These are phyloP conservation scores for Sminthopsis crassicaudata DNA, from an alignment of 2,113 vertebrate species.

Conservation along the genomic window DNA sequence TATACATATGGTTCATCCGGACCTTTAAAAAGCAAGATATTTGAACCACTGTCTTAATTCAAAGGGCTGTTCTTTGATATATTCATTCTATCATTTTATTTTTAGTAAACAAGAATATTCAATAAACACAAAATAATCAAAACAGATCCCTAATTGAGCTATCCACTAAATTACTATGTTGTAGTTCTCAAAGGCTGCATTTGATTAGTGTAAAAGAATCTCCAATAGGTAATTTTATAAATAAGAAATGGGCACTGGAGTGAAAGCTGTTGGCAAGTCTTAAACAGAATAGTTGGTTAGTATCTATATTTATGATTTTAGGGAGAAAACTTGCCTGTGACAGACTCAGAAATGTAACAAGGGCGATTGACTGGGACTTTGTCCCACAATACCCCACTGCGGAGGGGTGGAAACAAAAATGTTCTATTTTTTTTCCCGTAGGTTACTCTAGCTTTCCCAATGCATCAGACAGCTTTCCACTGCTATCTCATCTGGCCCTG, in stretches of 20 bases:
- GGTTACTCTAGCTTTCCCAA: neutral
- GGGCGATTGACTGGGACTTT: neutral
- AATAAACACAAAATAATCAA: neutral
- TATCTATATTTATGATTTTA: neutral
- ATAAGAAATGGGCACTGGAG: neutral
- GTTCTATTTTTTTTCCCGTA: neutral
- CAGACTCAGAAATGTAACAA: neutral
- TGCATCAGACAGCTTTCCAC: neutral
- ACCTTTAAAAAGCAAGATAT: neutral
- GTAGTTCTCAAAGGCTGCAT: neutral
- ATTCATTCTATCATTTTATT: neutral
- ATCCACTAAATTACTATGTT: neutral
- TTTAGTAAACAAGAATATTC: neutral
- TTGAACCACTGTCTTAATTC: neutral
- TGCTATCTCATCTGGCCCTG: neutral
- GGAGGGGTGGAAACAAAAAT: neutral
- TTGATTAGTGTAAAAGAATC: neutral
- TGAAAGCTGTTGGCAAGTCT: neutral
- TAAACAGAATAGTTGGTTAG: neutral
- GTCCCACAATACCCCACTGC: neutral
- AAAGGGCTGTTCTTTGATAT: neutral
- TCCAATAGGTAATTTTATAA: neutral
- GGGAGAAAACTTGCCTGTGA: neutral
- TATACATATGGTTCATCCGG: neutral
- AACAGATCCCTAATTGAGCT: neutral